A percentile compares a stretch with the other conserved stretches of the same genome.
These are phyloP conservation scores for Aurelia sp. DNA, from an alignment of 30 jellyfish, hydroid and myxozoan species.

Conservation along the genomic window DNA sequence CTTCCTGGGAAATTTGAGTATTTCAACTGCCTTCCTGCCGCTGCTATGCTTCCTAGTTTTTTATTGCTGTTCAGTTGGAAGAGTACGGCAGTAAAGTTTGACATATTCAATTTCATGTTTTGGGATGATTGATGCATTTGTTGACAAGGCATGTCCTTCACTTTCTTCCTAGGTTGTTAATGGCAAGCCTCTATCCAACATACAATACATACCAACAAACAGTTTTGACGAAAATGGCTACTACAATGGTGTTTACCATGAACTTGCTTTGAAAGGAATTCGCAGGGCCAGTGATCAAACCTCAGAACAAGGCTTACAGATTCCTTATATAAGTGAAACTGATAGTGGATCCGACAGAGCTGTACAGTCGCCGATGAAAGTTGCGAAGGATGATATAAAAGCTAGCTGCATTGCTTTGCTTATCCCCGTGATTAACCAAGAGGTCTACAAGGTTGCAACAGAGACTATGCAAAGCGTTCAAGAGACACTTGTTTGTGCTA, in stretches of 20 bases:
- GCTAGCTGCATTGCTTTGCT: slow-evolving; percentile 18
- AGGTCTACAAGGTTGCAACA: slow-evolving; percentile 10
- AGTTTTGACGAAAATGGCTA: slow-evolving; percentile 76
- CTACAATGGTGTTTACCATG: slow-evolving; percentile 81
- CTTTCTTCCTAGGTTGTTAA: slow-evolving; percentile 65
- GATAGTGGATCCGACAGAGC: background rate
- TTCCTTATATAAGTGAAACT: background rate
- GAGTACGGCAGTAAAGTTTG: too few relatives aligned
- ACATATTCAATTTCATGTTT: too few relatives aligned
- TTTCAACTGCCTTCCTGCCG: too few relatives aligned
- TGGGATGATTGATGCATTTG: too few relatives aligned
- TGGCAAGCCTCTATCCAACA: slow-evolving; percentile 54
- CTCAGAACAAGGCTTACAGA: background rate
- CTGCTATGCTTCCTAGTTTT: too few relatives aligned
- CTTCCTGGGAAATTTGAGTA: too few relatives aligned
- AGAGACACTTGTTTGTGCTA: slow-evolving; percentile 3
- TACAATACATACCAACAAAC: slow-evolving; percentile 54
- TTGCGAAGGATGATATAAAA: slow-evolving; percentile 27
- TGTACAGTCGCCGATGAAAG: background rate
- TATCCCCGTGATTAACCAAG: slow-evolving; percentile 21
- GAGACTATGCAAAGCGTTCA: slow-evolving; percentile 17
- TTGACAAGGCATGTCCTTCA: background rate
- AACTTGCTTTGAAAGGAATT: slow-evolving; percentile 56
- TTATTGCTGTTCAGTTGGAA: too few relatives aligned
- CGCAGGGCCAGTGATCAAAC: slow-evolving; percentile 10